Evolutionary conservation across 2,888 invertebrate species (phyloP), one percentile per base, ranked within the genome.

Genomic region (Electrophaes corylata): DNA sequence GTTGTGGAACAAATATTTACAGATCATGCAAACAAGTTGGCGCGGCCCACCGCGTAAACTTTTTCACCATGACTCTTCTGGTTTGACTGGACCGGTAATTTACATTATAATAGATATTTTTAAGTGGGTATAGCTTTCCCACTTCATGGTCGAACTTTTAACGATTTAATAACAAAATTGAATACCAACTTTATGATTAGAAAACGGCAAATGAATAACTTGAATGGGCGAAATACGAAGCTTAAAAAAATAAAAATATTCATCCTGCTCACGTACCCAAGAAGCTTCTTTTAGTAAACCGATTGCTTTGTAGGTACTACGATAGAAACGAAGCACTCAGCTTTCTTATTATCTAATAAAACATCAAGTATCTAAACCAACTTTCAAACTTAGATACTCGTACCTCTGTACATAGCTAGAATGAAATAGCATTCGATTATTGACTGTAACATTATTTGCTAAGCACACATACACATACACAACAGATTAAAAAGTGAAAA

Each of bases 141-240:
- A n/a, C 35, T 43, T 26, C 33, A 16, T 20, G 23, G 23, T 12
- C 35, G 1, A 47, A 35, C 20, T 47, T 47, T 47, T 47, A 39
- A 37, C 35, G 47, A 4, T 47, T 35, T 37, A 35, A 47, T 37
- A 47, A 47, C 47, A 37, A 23, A 47, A 14, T 12, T 26, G 23
- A 20, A 6, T 37, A 20, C 23, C 23, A 47, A 47, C 35, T 47
- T 47, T 47, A 33, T 47, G 35, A 47, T 35, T 37, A 47, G 35
- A 23, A 12, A 35, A 5, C 14, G 35, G 14, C 20, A 47, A 47
- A 47, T 47, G 14, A 47, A 47, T 35, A 47, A 11, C 14, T 37
- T 47, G 23, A 35, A 23, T 12, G 35, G 19, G 20, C 16, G 35
- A 6, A 35, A 14, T 35, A 14, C 14, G 11, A 14, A 1, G 16